Base-by-base conservation (phyloP, 1,140 invertebrate species). In the Bombus pyrosoma region DNA sequence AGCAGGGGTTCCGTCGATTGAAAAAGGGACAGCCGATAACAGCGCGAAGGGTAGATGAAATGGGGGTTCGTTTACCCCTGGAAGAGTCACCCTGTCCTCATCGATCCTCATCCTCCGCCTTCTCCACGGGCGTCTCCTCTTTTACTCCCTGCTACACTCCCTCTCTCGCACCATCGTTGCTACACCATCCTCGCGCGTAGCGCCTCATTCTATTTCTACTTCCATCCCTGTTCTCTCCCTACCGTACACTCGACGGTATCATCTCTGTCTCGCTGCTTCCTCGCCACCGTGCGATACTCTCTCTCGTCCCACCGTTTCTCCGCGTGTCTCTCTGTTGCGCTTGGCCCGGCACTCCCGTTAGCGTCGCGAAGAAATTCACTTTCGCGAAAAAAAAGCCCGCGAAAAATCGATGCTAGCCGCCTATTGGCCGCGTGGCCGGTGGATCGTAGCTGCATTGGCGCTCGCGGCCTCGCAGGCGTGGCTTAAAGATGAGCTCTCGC, bases 401-500 rank as follows among this genome's bases (percentile, higher is more conserved):
- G 91, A 95, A 95, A 95, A 94, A 95, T 95, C 94, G 90, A 95
- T 94, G 92, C 76, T 41, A n/a, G 37, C 15, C 53, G 43, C 59
- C 86, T 66, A 94, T 95, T 95, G 94, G 94, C 62, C 83, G 76
- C 68, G 22, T 43, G 53, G 84, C 68, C 72, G 71, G 85, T 59
- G 76, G 79, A 64, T 86, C 85, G 84, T 12, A 72, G 85, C 37
- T 72, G 79, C 62, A 86, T 86, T 86, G 85, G 85, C 25, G 85
- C 69, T 76, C 80, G 47, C 59, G 22, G 41, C 9, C 57, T 18
- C 72, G 62, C 76, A 91, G 94, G 94, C 91, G 94, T 93, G 90
- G 94, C 93, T 95, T 95, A 94, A 95, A 95, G 94, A 95, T 95
- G 93, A 95, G 94, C 94, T 95, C 93, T 94, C 93, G 94, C 93